Base-by-base conservation (phyloP, 2,888 invertebrate genomes). In the Erebia palarica region DNA sequence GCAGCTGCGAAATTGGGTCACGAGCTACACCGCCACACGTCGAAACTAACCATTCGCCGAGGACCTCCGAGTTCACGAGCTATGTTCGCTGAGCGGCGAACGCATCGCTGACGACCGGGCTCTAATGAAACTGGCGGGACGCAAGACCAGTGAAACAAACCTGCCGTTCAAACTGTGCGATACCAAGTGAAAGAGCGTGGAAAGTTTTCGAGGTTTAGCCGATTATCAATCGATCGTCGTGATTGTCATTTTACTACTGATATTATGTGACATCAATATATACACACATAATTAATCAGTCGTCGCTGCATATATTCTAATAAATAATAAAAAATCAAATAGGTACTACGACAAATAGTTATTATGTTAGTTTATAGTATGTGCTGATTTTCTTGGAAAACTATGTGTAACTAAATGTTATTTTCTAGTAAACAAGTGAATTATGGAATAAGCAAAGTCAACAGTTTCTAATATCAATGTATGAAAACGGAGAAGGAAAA, bases 401-500 rank as follows among this genome's bases (percentile, higher is more conserved):
- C 36, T 7, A 53, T 51, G 27, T 16, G 53, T 65, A 53, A 53
- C 11, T 53, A 14, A 8, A 53, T n/a, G 44, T 16, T 44, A 44
- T 44, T 27, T 66, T 72, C 71, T 71, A 60, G 68, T 73, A 78
- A 80, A 81, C 75, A 75, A 72, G 72, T 74, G 74, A 74, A 76
- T 82, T 82, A 84, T 76, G 74, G 74, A 78, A 84, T 78, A 88
- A 86, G 85, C 82, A 83, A 81, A 81, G 81, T 84, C 80, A 86
- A 88, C 86, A 88, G 88, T 90, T 91, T 92, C 89, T 92, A 92
- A 92, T 90, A 92, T 88, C 87, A 90, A 90, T 91, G 86, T 87
- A 92, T 92, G 92, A 90, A 92, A 92, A 92, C 87, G 84, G 89
- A 93, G 92, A 92, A 93, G 93, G 92, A 92, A 92, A 93, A 93